These are phyloP conservation scores for Glyphotaelius pellucidus DNA, from an alignment of 2,888 invertebrate genomes.

Conservation along the genomic window DNA sequence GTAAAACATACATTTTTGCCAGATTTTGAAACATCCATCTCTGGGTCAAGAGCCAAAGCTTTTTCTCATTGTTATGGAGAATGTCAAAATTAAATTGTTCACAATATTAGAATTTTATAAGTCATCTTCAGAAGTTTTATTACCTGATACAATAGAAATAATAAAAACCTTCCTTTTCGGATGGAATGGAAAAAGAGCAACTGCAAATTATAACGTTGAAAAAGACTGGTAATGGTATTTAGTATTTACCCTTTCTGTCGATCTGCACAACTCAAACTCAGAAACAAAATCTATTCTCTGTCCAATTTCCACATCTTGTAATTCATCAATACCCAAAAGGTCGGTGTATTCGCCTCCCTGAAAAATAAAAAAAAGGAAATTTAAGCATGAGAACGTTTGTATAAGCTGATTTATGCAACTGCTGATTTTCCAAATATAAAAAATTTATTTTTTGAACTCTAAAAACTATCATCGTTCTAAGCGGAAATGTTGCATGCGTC, in stretches of 20 bases:
- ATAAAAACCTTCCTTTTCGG: not conserved
- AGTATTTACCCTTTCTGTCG: constrained; percentile 69
- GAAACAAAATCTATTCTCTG: constrained; percentile 73
- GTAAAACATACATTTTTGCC: not conserved
- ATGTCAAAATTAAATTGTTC: not conserved
- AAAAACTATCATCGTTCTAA: no score
- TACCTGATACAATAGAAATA: not conserved
- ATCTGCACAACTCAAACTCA: constrained; percentile 74
- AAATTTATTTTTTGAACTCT: no score
- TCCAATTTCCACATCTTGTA: constrained; percentile 73
- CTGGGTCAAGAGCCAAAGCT: not conserved
- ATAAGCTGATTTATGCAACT: not conserved
- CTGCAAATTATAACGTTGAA: not conserved
- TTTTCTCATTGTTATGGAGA: not conserved
- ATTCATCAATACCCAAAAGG: constrained; percentile 69
- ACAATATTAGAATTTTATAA: no score
- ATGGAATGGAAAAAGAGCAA: not conserved
- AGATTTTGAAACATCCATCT: not conserved
- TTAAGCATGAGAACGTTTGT: not conserved
- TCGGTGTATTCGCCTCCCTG: constrained; percentile 69
- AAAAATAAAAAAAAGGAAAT: not conserved
- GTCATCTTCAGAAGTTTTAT: no score
- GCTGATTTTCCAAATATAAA: no score
- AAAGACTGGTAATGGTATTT: not conserved
- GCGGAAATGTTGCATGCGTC: no score